Conservation (phyloP, 2,888 invertebrate species). For the Drosophila prostipennis region DNA sequence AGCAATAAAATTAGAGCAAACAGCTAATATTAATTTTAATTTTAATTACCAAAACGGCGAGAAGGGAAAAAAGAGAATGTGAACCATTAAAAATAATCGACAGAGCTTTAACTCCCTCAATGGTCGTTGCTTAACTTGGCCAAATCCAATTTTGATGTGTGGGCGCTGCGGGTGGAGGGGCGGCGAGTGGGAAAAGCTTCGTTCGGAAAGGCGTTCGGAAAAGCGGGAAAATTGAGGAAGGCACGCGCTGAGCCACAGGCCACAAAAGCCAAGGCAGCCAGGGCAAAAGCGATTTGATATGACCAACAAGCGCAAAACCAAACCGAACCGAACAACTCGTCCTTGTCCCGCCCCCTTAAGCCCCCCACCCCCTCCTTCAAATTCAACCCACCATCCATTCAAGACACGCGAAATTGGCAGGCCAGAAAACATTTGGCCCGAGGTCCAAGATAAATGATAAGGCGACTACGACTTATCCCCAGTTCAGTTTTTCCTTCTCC, state of each 20-base stretch:
- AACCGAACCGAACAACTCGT: slow-evolving; percentile 40
- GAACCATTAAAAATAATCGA: slow-evolving; percentile 59
- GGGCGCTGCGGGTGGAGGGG: slow-evolving; percentile 4
- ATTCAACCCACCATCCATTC: slow-evolving; percentile 19
- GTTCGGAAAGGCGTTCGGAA: slow-evolving; percentile 1
- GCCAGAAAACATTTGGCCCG: slow-evolving; percentile 49
- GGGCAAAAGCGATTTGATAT: slow-evolving; percentile 65
- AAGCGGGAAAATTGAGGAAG: slow-evolving; percentile 25
- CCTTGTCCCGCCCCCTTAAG: slow-evolving; percentile 6
- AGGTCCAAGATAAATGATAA: slow-evolving; percentile 74
- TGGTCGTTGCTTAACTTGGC: slow-evolving; percentile 60
- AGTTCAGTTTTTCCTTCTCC: slow-evolving; percentile 13
- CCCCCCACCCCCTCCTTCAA: background rate
- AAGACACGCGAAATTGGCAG: slow-evolving; percentile 49
- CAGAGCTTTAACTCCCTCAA: slow-evolving; percentile 49
- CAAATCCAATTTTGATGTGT: slow-evolving; percentile 69
- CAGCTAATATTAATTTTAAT: slow-evolving; percentile 65
- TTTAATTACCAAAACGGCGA: slow-evolving; percentile 62
- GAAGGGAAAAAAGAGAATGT: slow-evolving; percentile 16
- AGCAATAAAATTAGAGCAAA: slow-evolving; percentile 57
- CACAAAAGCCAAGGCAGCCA: slow-evolving; percentile 59
- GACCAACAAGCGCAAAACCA: slow-evolving; percentile 54
- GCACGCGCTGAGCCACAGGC: slow-evolving; percentile 60
- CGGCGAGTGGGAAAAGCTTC: background rate
- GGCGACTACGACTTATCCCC: slow-evolving; percentile 54